phyloP scores from a whole-genome alignment of 92 coral and sea anemone species.

The Parazoanthus darwini region DNA sequence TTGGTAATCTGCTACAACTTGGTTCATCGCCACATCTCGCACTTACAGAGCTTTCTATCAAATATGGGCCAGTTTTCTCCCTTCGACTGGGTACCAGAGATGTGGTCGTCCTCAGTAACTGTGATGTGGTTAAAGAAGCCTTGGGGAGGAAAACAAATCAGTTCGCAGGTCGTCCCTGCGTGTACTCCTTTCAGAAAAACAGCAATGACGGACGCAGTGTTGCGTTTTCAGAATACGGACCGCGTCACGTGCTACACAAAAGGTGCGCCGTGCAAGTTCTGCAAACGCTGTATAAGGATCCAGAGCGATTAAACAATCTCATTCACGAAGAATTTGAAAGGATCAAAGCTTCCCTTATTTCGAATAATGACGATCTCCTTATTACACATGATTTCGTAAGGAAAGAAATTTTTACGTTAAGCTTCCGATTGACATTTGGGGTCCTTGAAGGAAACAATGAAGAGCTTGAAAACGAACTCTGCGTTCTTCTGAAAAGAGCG shows the following conservation, averaged over 20 bases:
- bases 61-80: conserved; percentile 69
- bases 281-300: conserved; percentile 48
- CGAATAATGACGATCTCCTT: conserved; percentile 39
- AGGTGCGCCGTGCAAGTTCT: conserved; percentile 61
- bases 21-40: conserved; percentile 67
- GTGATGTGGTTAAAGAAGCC: conserved; percentile 61
- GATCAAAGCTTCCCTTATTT: conserved; percentile 25
- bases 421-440: conserved; percentile 61
- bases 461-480: conserved; percentile 44
- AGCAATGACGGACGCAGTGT: conserved; percentile 61
- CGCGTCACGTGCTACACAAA: conserved; percentile 54
- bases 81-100: conserved; percentile 65
- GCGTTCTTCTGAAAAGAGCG: conserved; percentile 43
- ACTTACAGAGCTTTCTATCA: conserved; percentile 60
- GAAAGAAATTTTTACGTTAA: conserved; percentile 46
- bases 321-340: conserved; percentile 35
- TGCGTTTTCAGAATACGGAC: conserved; percentile 67
- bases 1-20: conserved; percentile 72
- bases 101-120: conserved; percentile 66
- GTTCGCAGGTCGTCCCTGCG: conserved; percentile 67
- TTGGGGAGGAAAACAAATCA: conserved; percentile 57
- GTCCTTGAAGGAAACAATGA: conserved; percentile 45
- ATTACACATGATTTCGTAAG: conserved; percentile 46
- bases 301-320: conserved; percentile 45
- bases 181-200: conserved; percentile 42